Percentiles rank a stretch among this genome's conserved stretches.
Conservation (phyloP, 2,888 invertebrate species). For the Tinea semifulvella region DNA sequence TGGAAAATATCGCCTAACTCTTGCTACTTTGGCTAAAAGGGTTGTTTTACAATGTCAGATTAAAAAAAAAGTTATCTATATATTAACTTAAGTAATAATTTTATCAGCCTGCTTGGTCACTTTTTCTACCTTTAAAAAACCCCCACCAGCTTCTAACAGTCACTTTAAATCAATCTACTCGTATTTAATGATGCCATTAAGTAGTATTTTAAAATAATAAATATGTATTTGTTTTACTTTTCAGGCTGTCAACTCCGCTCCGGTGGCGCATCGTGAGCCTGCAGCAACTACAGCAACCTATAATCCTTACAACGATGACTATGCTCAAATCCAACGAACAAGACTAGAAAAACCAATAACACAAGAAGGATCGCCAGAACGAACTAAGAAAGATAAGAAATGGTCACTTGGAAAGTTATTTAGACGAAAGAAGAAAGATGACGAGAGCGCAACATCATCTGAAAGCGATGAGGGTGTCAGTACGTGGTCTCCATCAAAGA, state of each 20-base stretch:
- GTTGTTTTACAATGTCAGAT: too few species aligned
- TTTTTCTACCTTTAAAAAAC: too few species aligned
- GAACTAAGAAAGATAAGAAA: conserved; percentile 71
- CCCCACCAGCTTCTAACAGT: too few species aligned
- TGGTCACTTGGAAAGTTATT: conserved; percentile 86
- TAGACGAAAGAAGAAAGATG: conserved; percentile 76
- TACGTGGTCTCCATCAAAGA: conserved; percentile 48
- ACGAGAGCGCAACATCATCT: conserved; percentile 66
- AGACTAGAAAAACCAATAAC: conserved; percentile 40
- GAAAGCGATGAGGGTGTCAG: conserved; percentile 57
- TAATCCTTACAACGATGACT: conserved; percentile 52
- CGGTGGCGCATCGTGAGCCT: conserved; percentile 53
- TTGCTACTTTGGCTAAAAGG: too few species aligned
- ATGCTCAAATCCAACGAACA: conserved; percentile 38
- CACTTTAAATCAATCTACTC: too few species aligned
- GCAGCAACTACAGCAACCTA: conserved; percentile 37
- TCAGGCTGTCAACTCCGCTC: conserved; percentile 63
- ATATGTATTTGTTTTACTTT: conserved; percentile 31
- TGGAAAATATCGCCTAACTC: too few species aligned
- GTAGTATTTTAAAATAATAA: too few species aligned
- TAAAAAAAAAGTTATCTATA: too few species aligned
- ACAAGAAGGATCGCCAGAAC: conserved; percentile 44
- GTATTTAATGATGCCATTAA: too few species aligned
- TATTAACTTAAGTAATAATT: too few species aligned
- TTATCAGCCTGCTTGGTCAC: too few species aligned